Base-by-base conservation (phyloP, 2,888 invertebrate species). In the Aphrophora alni region DNA sequence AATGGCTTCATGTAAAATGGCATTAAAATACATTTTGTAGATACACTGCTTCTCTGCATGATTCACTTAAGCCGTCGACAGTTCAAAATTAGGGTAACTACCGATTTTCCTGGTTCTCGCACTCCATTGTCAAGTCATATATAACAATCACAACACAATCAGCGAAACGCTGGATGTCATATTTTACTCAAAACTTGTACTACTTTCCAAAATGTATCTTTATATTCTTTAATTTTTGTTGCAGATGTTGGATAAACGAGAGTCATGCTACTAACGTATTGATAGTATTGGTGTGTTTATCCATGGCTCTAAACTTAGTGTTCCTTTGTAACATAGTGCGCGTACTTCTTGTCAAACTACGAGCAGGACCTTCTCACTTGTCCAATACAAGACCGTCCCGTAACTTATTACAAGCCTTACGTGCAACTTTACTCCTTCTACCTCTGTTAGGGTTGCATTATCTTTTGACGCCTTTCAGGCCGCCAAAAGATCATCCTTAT, bases 401-500 rank as follows among this genome's bases (percentile, higher is more conserved):
- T 84, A 93, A 93, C n/a, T 93, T 94, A 82, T 90, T 93, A 82
- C 95, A 94, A 78, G 78, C 78, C n/a, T 72, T 72, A 69, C 93
- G 95, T 85, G 98, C 97, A 76, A 97, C 97, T 0, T 90, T 97
- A 86, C 92, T 98, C 85, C 91, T 98, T 87, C 95, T 98, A 81
- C 98, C 98, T 33, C 90, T 98, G 84, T 90, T 98, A 82, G 98
- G 98, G 0, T 91, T 98, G 78, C 97, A 98, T 89, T 98, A 96
- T 88, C 91, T 98, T 86, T 91, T 97, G 83, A 95, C 95, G 85
- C 96, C 97, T 26, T 95, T 97, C 89, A 92, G 95, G 84, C 98
- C 91, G 84, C 91, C 91, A 76, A 90, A 90, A 85, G 89, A 88
- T 59, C 93, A 93, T 87, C 90, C 92, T 84, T 94, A 93, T 93